These are phyloP conservation scores for Lathamus discolor DNA, from an alignment of 2,113 vertebrate species.

Conservation along the genomic window DNA sequence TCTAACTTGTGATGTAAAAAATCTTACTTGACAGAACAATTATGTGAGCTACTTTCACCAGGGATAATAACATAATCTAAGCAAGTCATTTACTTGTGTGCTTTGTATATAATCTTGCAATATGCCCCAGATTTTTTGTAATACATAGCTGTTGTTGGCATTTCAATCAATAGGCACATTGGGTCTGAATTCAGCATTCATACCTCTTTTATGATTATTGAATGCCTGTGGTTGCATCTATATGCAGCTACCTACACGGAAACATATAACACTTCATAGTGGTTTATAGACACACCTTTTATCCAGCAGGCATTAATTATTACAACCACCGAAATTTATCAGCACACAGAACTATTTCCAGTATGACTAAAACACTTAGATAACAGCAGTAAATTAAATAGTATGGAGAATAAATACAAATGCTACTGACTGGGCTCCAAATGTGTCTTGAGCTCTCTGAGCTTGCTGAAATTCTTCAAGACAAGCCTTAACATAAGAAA, in stretches of 20 bases:
- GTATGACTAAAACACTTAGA: neutral
- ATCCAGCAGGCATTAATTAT: neutral
- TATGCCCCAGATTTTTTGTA: neutral
- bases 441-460: neutral
- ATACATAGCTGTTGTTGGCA: neutral
- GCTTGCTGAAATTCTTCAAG: neutral
- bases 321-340: neutral
- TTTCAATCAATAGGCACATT: neutral
- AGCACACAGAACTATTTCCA: neutral
- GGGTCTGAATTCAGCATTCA: neutral
- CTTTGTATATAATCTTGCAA: constrained; percentile 1
- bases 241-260: neutral
- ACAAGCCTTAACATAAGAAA: neutral
- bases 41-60: neutral
- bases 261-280: neutral
- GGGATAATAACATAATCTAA: constrained; percentile 13
- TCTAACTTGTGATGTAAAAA: neutral
- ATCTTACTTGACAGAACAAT: constrained; percentile 24
- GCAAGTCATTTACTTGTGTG: neutral
- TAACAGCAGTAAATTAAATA: neutral
- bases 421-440: neutral
- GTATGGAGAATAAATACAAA: neutral
- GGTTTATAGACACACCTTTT: neutral
- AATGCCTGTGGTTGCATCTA: neutral
- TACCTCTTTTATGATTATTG: neutral